Evolutionary conservation across 2,113 vertebrate species (phyloP), one percentile per base, ranked within the genome.

Genomic region (Hemibates koningsi): DNA sequence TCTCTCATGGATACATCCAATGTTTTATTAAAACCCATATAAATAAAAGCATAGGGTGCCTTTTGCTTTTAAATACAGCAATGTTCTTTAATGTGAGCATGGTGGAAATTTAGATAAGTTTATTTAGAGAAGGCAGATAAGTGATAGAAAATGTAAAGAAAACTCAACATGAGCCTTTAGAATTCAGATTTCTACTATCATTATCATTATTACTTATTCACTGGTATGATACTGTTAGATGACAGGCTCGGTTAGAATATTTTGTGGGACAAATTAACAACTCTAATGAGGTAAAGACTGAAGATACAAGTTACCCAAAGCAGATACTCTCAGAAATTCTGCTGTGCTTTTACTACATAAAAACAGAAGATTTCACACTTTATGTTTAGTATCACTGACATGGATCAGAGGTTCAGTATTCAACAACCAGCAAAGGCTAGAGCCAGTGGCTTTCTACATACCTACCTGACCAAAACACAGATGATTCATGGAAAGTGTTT

Each of bases 211-310:
- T 24, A 41, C 90, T 91, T 89, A 88, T 92, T 88, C 85, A 82
- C 68, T 76, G 90, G 92, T 90, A 61, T 85, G 83, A 94, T 91
- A 89, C 48, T 41, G 88, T 93, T 91, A 91, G 68, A 66, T 89
- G 63, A 79, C 88, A 92, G 48, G 86, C 86, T 86, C 85, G 80
- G 90, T 92, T 82, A 88, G 82, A 90, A 89, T 87, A 89, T 89
- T 91, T 87, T 84, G 83, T 79, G 84, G 86, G 94, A 95, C 88
- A 92, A 93, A 95, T 93, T 63, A 94, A 95, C 68, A 19, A 56
- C 87, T 59, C 76, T 89, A 86, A 90, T 78, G 84, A 91, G 76
- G 71, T 76, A 84, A 80, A 90, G 93, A 92, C 94, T 95, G 93
- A 94, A 63, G 32, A 63, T 3, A 63, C 17, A 63, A 38, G 34